Evolutionary conservation across 2,888 invertebrate species (phyloP), one percentile per base, ranked within the genome.

Genomic region (Luffia ferchaultella): DNA sequence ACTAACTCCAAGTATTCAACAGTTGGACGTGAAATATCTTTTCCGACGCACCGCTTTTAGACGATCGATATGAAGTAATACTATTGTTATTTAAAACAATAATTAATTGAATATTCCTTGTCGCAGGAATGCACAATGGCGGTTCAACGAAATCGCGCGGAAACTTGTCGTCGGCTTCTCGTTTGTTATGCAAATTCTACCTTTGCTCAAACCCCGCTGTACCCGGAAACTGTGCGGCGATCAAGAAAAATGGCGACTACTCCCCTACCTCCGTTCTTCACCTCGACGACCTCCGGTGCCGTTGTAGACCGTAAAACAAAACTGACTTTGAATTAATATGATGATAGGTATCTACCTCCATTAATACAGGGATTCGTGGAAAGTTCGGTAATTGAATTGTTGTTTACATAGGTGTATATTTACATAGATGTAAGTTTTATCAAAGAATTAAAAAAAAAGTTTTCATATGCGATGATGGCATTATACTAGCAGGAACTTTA

Each of bases 151-250:
- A 30, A 30, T 30, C 30, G 30, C 30, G 30, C 30, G 30, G 30
- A 30, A 30, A 30, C 30, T 30, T 12, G 30, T 30, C 30, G 30
- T 30, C 30, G 3, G n/a, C 18, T 9, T 1, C 63, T 67, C 71
- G 70, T 73, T 73, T 74, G 71, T 68, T 63, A 73, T 73, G 74
- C 68, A 72, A 73, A 74, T 74, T 66, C 67, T n/a, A 67, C 70
- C 64, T 68, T 65, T 65, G 67, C 67, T 73, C 54, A 57, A 59
- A 54, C 60, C 56, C 57, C 62, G 61, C 62, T 12, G 30, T 12
- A 12, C 30, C 30, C 30, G 30, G 30, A 30, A 30, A 30, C 30
- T n/a, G n/a, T n/a, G 30, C 30, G 30, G 30, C 30, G 30, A 30
- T 30, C 30, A 12, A 30, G 30, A 30, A 30, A 30, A 30, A 30